Evolutionary conservation across 2,113 vertebrate species (phyloP).

Genomic region (Suncus etruscus): DNA sequence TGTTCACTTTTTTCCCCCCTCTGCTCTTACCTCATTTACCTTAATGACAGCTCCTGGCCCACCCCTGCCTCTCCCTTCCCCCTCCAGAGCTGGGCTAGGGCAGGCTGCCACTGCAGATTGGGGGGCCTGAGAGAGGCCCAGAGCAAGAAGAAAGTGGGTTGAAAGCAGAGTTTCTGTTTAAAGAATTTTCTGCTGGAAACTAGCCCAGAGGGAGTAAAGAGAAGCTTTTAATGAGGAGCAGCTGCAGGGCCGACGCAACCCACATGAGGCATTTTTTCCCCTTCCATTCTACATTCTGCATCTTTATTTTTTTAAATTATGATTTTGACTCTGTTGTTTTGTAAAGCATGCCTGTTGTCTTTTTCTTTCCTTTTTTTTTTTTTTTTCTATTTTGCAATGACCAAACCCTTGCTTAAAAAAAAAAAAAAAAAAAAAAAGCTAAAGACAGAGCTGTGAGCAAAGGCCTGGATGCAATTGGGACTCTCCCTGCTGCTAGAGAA

Average conservation of each 20-base stretch:
- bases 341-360: slow-evolving; percentile 48
- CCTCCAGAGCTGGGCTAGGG: slow-evolving; percentile 64
- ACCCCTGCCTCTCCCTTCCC: no score
- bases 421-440: slow-evolving; percentile 65
- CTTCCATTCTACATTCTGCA: slow-evolving; percentile 83
- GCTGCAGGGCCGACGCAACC: slow-evolving; percentile 87
- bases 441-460: slow-evolving; percentile 44
- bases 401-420: slow-evolving; percentile 78
- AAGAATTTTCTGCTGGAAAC: slow-evolving; percentile 90
- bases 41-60: slow-evolving; percentile 63
- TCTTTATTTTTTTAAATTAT: slow-evolving; percentile 80
- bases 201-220: slow-evolving; percentile 90
- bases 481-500: slow-evolving; percentile 82
- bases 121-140: slow-evolving; percentile 75
- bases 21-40: slow-evolving; percentile 77
- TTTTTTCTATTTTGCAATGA: slow-evolving; percentile 79
- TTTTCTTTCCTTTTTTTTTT: slow-evolving; percentile 72
- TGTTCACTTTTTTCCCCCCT: slow-evolving; percentile 52
- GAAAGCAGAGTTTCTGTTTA: slow-evolving; percentile 86
- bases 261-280: slow-evolving; percentile 86
- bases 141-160: slow-evolving; percentile 84
- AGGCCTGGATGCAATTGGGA: slow-evolving; percentile 80
- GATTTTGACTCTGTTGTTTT: slow-evolving; percentile 81
- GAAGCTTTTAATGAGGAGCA: slow-evolving; percentile 90
- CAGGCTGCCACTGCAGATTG: slow-evolving; percentile 82